These are phyloP conservation scores for Epinephelus cyanopodus DNA, from an alignment of 2,113 vertebrate species.

Conservation along the genomic window DNA sequence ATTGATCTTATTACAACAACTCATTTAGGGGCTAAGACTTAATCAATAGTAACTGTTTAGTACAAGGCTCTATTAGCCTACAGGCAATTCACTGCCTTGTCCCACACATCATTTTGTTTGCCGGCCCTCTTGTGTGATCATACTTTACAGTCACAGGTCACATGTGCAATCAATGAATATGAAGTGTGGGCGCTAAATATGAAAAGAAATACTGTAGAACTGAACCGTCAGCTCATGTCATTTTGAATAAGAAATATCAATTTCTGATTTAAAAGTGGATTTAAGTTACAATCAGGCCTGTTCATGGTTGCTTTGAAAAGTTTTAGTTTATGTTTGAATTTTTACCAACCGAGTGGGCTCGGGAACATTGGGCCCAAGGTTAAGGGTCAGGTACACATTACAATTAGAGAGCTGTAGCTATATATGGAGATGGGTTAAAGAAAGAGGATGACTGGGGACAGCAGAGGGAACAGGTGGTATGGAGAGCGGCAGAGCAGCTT, in stretches of 20 bases:
- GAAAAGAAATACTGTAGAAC: constrained; percentile 2
- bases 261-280: not conserved
- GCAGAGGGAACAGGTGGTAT: too few relatives aligned
- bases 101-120: constrained; percentile 52
- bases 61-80: constrained; percentile 67
- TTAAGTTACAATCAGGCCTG: too few relatives aligned
- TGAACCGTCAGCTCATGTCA: not conserved
- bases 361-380: not conserved
- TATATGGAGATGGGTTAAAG: too few relatives aligned
- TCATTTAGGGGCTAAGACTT: constrained; percentile 72
- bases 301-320: too few relatives aligned
- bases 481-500: too few relatives aligned
- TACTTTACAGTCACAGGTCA: constrained; percentile 39
- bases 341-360: too few relatives aligned
- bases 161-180: constrained; percentile 41
- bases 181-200: not conserved
- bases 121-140: constrained; percentile 27
- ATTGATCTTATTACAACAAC: constrained; percentile 79
- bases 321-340: too few relatives aligned
- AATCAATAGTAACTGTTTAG: constrained; percentile 79
- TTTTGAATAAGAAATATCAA: not conserved
- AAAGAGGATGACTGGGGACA: too few relatives aligned
- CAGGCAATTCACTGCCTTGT: constrained; percentile 49
- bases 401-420: too few relatives aligned
- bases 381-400: not conserved